Conservation (phyloP, 2,113 vertebrate genomes). For the Murina feae region DNA sequence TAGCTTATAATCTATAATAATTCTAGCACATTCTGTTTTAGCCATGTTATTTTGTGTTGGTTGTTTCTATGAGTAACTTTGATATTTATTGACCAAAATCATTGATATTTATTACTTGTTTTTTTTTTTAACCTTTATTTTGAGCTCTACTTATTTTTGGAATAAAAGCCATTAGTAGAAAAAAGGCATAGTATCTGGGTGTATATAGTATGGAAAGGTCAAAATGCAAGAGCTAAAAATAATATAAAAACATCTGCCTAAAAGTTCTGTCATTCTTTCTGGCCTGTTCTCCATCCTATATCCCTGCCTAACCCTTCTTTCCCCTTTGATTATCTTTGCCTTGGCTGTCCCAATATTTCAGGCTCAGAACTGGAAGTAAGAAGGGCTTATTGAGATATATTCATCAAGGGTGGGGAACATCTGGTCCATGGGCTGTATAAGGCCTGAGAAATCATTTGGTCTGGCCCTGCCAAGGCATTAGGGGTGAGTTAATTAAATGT, state of each 20-base stretch:
- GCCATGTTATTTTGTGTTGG: neutral
- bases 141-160: neutral
- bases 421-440: too few species aligned
- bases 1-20: neutral
- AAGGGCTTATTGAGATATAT: neutral
- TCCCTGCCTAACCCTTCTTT: neutral
- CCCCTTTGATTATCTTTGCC: neutral
- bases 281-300: neutral
- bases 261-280: neutral
- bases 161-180: neutral
- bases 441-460: too few species aligned
- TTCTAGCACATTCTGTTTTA: neutral
- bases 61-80: neutral
- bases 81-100: neutral
- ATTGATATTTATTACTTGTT: neutral
- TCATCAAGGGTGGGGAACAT: neutral
- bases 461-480: too few species aligned
- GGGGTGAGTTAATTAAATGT: too few species aligned
- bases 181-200: neutral
- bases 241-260: neutral
- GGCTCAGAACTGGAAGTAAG: neutral
- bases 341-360: neutral
- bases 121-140: neutral
- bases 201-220: neutral
- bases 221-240: neutral